Conservation (phyloP, 1,140 invertebrate genomes). For the Aphidius gifuensis region DNA sequence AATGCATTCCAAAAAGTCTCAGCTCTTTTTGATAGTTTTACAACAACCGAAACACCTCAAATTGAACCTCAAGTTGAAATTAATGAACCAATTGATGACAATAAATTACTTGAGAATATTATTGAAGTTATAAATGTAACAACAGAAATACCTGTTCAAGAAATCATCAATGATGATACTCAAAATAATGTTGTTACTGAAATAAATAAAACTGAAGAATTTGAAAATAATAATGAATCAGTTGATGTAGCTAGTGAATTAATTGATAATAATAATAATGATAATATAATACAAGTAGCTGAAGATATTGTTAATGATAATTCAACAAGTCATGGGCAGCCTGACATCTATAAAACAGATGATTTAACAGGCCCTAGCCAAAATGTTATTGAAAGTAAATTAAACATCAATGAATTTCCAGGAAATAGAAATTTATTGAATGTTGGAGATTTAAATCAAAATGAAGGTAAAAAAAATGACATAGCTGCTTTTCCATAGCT, state of each 20-base stretch:
- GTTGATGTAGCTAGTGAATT: constrained; percentile 1
- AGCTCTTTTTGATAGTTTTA: constrained; percentile 9
- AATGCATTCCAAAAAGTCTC: constrained; percentile 10
- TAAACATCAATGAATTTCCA: constrained; percentile 37
- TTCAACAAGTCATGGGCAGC: constrained; percentile 17
- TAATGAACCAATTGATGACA: neutral
- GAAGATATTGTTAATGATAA: constrained; percentile 13
- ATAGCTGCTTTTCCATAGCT: no score
- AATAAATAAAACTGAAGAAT: neutral
- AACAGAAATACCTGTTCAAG: constrained; percentile 13
- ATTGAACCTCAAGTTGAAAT: neutral
- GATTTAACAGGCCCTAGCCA: constrained; percentile 31
- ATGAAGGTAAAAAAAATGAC: constrained; percentile 28
- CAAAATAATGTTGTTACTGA: constrained; percentile 7
- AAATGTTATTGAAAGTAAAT: constrained; percentile 24
- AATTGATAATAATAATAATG: neutral
- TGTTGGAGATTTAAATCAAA: constrained; percentile 30
- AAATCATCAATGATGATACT: constrained; percentile 3
- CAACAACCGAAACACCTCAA: constrained; percentile 3
- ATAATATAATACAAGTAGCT: constrained; percentile 7
- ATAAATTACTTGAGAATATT: neutral
- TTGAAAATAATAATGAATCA: constrained; percentile 6
- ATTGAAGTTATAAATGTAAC: neutral
- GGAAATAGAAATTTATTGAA: constrained; percentile 45
- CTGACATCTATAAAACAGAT: constrained; percentile 27